Evolutionary conservation across 2,113 vertebrate genomes (phyloP).

Genomic region (Gavialis gangeticus): DNA sequence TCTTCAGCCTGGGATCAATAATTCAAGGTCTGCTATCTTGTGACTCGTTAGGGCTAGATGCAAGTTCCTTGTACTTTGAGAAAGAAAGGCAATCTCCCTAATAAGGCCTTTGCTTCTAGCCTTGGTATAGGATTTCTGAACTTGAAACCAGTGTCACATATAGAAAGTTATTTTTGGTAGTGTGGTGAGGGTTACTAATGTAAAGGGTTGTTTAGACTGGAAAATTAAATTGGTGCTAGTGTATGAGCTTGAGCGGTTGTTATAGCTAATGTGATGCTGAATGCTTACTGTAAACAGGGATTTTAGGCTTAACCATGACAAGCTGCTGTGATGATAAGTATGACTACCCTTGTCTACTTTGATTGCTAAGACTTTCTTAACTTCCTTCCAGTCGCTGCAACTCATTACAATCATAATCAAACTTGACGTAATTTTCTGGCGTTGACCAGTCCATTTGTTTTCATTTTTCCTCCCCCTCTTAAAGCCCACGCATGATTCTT

Average conservation of each 20-base stretch:
- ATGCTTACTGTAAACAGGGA: neutral
- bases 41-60: neutral
- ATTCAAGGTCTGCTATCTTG: neutral
- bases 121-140: neutral
- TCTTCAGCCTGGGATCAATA: conserved; percentile 18
- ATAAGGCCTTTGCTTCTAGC: conserved; percentile 1
- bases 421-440: neutral
- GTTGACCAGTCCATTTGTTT: neutral
- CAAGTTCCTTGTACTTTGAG: conserved; percentile 14
- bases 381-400: neutral
- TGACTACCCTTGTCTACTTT: neutral
- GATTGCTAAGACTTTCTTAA: neutral
- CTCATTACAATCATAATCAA: neutral
- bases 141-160: neutral
- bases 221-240: neutral
- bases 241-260: neutral
- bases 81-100: neutral
- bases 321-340: neutral
- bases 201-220: neutral
- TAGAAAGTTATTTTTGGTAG: neutral
- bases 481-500: conserved; percentile 22
- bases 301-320: neutral
- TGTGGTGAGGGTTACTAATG: neutral
- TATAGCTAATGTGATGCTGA: neutral
- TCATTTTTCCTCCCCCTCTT: neutral